Percentiles rank a stretch among this genome's conserved stretches.
These are phyloP conservation scores for Drosophila kuntzei DNA, from an alignment of 2,888 invertebrate species.

Conservation along the genomic window DNA sequence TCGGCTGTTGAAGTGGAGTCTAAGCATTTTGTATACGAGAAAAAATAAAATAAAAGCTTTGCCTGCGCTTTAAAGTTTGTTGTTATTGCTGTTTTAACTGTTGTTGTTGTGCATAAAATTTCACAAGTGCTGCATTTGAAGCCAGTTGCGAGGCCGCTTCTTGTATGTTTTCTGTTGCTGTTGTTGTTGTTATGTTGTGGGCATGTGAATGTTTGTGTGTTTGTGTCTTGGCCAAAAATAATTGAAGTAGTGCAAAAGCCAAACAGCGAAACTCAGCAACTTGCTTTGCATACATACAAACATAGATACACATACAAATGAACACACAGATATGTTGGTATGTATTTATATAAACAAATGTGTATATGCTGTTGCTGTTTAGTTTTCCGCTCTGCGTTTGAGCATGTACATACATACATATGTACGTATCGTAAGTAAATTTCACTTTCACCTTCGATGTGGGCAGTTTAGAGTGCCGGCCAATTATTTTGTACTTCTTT, in stretches of 20 bases:
- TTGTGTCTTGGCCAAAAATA: slow-evolving; percentile 44
- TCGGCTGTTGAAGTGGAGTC: slow-evolving; percentile 67
- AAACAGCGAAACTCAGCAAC: slow-evolving; percentile 48
- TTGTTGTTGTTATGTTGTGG: slow-evolving; percentile 22
- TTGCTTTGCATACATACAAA: slow-evolving; percentile 32
- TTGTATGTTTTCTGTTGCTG: slow-evolving; percentile 29
- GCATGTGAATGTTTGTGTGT: slow-evolving; percentile 12
- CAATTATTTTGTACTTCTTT: slow-evolving; percentile 62
- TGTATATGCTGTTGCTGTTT: slow-evolving; percentile 18
- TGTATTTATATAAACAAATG: neutral
- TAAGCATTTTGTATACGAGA: slow-evolving; percentile 52
- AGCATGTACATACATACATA: slow-evolving; percentile 5
- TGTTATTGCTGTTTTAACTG: slow-evolving; percentile 21
- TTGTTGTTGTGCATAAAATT: slow-evolving; percentile 49
- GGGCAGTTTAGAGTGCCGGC: slow-evolving; percentile 53
- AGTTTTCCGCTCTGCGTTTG: slow-evolving; percentile 35
- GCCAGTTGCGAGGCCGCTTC: slow-evolving; percentile 46
- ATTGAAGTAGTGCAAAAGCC: slow-evolving; percentile 48
- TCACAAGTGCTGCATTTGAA: slow-evolving; percentile 69
- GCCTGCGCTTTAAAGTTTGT: slow-evolving; percentile 62
- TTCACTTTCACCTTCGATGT: slow-evolving; percentile 77
- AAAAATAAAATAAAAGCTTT: slow-evolving; percentile 49
- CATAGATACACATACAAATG: slow-evolving; percentile 5
- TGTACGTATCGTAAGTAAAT: slow-evolving; percentile 37
- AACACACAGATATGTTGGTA: slow-evolving; percentile 7